Base-by-base conservation (phyloP, 2,113 vertebrate genomes). In the Ammodramus savannarum region DNA sequence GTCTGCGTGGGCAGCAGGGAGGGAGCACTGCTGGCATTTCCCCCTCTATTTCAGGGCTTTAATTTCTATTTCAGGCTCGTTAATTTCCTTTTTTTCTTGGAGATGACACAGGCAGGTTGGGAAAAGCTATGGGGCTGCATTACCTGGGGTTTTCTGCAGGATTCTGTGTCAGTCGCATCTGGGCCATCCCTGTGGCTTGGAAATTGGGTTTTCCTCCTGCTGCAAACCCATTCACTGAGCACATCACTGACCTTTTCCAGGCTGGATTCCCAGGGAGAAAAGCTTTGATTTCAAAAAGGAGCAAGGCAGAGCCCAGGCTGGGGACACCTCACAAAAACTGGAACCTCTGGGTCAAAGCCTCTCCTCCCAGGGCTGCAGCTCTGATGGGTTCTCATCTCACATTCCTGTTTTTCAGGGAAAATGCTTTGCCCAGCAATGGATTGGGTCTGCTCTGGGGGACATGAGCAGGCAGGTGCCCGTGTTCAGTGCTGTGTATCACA, bases 381-480 rank as follows among this genome's bases (percentile, higher is more conserved):
- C 55, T 41, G 11, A 22, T n/a, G 55, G 32, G 59, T 14, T 14
- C 13, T 8, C 18, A 48, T 19, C 72, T 80, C 29, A 6, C 14
- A 36, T n/a, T 83, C 43, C 14, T 36, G 12, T 34, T 90, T 65
- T 58, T 27, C 36, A 48, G 41, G 68, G 52, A 39, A 78, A 41
- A 43, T 27, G 34, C 46, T 43, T 11, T 78, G 38, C 19, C 39
- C 44, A 43, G 55, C 21, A 48, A 0, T 16, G 41, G 63, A 17
- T 20, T 15, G 1, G 23, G 38, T 17, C 16, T 73, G 14, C 11
- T 89, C 4, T 71, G 41, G 31, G 52, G 38, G 9, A 6, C 1
- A 3, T 62, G 55, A 49, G 26, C 59, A 2, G 21, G 39, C n/a
- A 32, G n/a, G 85, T 46, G 46, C 32, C 39, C 5, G 0, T 2